Evolutionary conservation across 1,140 invertebrate genomes (phyloP), one percentile per base, ranked within the genome.

Genomic region (Luehdorfia chinensis): DNA sequence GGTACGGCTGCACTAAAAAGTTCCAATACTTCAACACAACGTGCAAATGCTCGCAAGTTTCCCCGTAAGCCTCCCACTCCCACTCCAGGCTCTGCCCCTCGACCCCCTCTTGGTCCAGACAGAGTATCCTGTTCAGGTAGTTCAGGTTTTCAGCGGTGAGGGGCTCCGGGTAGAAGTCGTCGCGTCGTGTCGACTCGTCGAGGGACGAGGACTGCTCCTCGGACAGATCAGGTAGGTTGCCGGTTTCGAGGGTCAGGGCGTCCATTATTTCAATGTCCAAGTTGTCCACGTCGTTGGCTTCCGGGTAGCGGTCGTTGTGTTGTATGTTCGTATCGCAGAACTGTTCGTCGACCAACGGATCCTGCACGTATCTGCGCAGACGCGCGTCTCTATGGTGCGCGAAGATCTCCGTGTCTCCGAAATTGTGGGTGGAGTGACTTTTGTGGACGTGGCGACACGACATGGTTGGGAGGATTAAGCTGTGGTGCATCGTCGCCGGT

Each of bases 251-350:
- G 0, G 75, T 69, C 8, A 79, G 45, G 0, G 67, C 78, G 11
- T 74, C 70, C 62, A 79, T 71, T n/a, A 83, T 72, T 30, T 77
- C 78, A 16, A 68, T 71, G 13, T 83, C 78, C 4, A 83, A 47
- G 25, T 67, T 72, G 12, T 83, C 78, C 0, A 75, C 68, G 4
- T 76, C 75, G 18, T 54, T 70, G 5, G 75, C 74, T 33, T 79
- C 78, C 0, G 78, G 78, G 27, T 83, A 83, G 1, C 70, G 60
- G 39, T 83, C 78, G 39, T 83, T 79, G 28, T 83, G 75, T 2
- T 60, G 63, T n/a, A 79, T 83, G 41, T 83, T 83, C 1, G 78
- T 83, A 23, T 83, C 78, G 25, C 61, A 77, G 31, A 64, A 63
- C 7, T 53, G 51, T 1, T 61, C 65, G 7, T 47, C 47, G 7